These are phyloP conservation scores for Cyphomyrus discorhynchus DNA, from an alignment of 2,113 vertebrate species.

Conservation along the genomic window DNA sequence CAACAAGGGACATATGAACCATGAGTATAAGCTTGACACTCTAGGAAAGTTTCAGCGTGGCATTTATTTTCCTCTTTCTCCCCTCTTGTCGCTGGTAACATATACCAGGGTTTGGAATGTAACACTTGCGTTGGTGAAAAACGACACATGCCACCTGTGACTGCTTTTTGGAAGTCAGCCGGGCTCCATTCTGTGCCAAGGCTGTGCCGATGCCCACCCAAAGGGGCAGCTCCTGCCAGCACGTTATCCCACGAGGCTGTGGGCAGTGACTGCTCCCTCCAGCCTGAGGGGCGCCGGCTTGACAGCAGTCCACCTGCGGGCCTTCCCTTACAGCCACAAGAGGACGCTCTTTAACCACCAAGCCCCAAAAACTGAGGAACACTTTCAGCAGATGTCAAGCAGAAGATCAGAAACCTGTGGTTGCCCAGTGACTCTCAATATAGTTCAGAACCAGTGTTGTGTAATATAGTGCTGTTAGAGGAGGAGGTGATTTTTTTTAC, in stretches of 20 bases:
- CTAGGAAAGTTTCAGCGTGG: not conserved
- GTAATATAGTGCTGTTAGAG: not conserved
- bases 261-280: not conserved
- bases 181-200: not conserved
- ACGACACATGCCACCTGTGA: not conserved
- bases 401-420: not conserved
- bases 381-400: not conserved
- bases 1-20: not conserved
- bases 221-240: not conserved
- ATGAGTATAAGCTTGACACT: not conserved
- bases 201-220: not conserved
- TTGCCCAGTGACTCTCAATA: not conserved
- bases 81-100: not conserved
- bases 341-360: not conserved
- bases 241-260: not conserved
- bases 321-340: not conserved
- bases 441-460: not conserved
- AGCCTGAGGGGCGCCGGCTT: not conserved
- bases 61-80: not conserved
- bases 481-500: not conserved
- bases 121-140: constrained; percentile 4
- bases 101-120: not conserved
- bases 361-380: not conserved
- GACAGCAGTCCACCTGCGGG: not conserved
- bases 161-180: not conserved